Conservation (phyloP, 2,113 vertebrate species). For the Genyomyrus donnyi region DNA sequence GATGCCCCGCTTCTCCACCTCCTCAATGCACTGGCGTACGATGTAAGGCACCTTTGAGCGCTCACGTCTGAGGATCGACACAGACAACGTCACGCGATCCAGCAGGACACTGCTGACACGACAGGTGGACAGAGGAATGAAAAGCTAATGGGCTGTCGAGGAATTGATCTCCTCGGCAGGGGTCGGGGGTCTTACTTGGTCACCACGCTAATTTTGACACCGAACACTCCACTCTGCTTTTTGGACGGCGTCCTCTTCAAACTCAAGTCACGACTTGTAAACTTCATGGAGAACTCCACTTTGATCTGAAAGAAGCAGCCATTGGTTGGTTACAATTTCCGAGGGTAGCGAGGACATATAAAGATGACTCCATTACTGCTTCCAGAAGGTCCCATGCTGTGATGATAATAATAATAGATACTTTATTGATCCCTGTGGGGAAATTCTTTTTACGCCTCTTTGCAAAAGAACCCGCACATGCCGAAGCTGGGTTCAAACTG, state of each 20-base stretch:
- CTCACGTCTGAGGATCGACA: conserved; percentile 70
- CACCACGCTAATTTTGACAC: conserved; percentile 95
- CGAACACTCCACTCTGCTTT: conserved; percentile 95
- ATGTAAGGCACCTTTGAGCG: conserved; percentile 99
- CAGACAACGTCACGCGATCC: background rate
- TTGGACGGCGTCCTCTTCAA: conserved; percentile 94
- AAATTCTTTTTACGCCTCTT: no score
- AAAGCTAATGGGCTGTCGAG: background rate
- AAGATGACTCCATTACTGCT: background rate
- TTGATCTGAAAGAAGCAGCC: conserved; percentile 71
- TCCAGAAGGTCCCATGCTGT: background rate
- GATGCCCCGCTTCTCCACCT: conserved; percentile 96
- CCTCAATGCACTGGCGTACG: conserved; percentile 94
- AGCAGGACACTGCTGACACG: background rate
- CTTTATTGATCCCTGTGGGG: no score
- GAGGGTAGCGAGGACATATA: background rate
- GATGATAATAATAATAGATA: no score
- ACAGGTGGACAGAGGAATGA: background rate
- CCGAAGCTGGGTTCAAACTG: no score
- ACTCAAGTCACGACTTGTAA: conserved; percentile 94
- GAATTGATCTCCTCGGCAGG: background rate
- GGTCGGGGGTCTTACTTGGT: conserved; percentile 71
- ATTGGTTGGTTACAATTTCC: background rate
- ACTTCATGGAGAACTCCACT: conserved; percentile 99
- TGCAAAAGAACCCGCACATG: no score